A percentile compares a stretch with the other conserved stretches of the same genome.
These are phyloP conservation scores for Parus major DNA, from an alignment of 2,113 vertebrate species.

Conservation along the genomic window DNA sequence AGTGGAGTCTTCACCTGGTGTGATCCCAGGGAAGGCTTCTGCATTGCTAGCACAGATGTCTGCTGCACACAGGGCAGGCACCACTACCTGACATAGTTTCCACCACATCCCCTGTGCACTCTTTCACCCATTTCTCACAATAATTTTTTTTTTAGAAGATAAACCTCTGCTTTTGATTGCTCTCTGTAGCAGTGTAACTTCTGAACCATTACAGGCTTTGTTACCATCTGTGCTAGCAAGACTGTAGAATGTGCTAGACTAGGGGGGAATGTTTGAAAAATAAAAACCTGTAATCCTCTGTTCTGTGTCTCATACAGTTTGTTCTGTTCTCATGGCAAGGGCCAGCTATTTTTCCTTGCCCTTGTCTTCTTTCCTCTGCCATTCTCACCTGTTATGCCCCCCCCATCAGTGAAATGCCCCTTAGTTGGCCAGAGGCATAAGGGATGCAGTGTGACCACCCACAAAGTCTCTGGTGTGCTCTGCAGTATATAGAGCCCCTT, in stretches of 20 bases:
- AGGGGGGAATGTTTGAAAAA: constrained; percentile 67
- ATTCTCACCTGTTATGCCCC: background rate
- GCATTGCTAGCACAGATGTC: constrained; percentile 7
- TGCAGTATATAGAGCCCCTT: background rate
- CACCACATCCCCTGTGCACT: background rate
- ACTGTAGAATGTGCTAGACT: constrained; percentile 67
- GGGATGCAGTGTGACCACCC: background rate
- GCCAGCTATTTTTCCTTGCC: background rate
- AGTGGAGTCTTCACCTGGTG: background rate
- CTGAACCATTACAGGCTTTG: constrained; percentile 46
- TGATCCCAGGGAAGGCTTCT: background rate
- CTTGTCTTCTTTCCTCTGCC: background rate
- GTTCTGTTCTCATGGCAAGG: background rate
- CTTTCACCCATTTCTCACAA: constrained; percentile 5
- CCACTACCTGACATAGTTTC: background rate
- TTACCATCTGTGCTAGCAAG: constrained; percentile 61
- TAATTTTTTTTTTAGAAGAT: background rate
- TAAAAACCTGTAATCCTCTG: constrained; percentile 69
- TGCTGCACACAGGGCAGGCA: background rate
- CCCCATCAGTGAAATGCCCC: background rate
- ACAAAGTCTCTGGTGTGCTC: background rate
- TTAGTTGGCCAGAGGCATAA: background rate
- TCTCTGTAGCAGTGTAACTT: constrained; percentile 52
- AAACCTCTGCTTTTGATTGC: constrained; percentile 51
- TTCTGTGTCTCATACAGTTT: constrained; percentile 34